A percentile compares a stretch with the other conserved stretches of the same genome.
These are phyloP conservation scores for Polypterus senegalus DNA, from an alignment of 2,113 vertebrate genomes.

Conservation along the genomic window DNA sequence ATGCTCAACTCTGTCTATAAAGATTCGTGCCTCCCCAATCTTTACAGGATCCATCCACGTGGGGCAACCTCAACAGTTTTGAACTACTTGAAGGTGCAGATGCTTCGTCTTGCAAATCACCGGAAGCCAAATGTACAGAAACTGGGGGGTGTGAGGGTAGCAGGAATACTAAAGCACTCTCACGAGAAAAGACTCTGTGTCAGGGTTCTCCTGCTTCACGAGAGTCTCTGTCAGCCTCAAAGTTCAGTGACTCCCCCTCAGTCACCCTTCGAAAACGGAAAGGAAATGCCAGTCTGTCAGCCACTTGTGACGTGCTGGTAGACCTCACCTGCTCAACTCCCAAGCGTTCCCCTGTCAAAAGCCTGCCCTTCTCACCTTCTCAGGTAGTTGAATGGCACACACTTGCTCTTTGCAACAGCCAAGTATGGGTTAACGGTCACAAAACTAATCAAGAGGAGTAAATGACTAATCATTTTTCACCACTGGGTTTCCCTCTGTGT, in stretches of 20 bases:
- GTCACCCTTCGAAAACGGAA: constrained; percentile 53
- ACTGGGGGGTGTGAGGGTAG: constrained; percentile 38
- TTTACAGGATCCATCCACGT: constrained; percentile 74
- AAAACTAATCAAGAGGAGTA: constrained; percentile 66
- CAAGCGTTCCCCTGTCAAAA: constrained; percentile 68
- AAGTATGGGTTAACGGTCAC: constrained; percentile 53
- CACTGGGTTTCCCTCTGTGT: constrained; percentile 39
- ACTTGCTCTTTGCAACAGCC: constrained; percentile 54
- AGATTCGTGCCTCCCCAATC: constrained; percentile 60
- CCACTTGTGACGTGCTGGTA: constrained; percentile 48
- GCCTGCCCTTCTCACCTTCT: constrained; percentile 79
- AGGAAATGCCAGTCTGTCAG: constrained; percentile 44
- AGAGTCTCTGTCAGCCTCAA: constrained; percentile 43
- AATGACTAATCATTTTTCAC: constrained; percentile 55
- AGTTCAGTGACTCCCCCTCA: constrained; percentile 43
- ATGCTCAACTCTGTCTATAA: constrained; percentile 44
- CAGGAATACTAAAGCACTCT: constrained; percentile 39
- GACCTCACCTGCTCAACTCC: constrained; percentile 62
- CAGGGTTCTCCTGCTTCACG: constrained; percentile 41
- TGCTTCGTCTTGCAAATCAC: constrained; percentile 45
- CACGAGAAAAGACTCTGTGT: constrained; percentile 42
- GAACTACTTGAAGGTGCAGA: constrained; percentile 60
- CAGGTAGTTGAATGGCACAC: constrained; percentile 71
- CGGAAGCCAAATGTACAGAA: constrained; percentile 41
- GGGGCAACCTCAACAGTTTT: constrained; percentile 61